Conservation (phyloP, 1,140 invertebrate genomes). For the Penaeus vannamei region DNA sequence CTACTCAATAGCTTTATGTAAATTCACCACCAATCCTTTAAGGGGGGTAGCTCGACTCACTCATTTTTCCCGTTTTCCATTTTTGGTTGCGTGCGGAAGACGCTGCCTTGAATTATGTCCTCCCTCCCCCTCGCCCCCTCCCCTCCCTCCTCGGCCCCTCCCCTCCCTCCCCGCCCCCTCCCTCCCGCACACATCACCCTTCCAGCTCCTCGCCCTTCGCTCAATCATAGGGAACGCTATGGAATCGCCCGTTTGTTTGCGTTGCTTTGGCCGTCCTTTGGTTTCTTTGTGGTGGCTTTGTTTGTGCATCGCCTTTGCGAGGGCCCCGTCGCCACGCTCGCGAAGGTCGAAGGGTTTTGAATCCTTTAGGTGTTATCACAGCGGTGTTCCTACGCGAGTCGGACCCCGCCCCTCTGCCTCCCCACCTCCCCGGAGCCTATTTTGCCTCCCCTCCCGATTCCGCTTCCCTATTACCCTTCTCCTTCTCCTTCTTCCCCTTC, state of each 20-base stretch:
- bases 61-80: conserved; percentile 35
- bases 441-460: background rate
- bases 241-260: too few relatives aligned
- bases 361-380: too few relatives aligned
- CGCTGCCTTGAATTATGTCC: background rate
- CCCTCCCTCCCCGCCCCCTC: background rate
- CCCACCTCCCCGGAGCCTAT: background rate
- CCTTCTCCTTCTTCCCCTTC: too few relatives aligned
- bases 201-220: too few relatives aligned
- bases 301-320: too few relatives aligned
- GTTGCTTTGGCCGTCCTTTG: too few relatives aligned
- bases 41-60: conserved; percentile 32
- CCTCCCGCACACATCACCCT: background rate
- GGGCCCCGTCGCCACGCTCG: too few relatives aligned
- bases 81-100: conserved; percentile 5
- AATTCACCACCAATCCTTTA: conserved; percentile 61
- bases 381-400: too few relatives aligned
- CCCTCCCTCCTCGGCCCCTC: background rate
- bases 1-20: conserved; percentile 64
- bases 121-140: background rate
- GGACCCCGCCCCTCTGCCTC: too few relatives aligned
- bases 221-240: too few relatives aligned
- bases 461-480: background rate
- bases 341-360: too few relatives aligned
- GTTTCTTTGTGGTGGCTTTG: too few relatives aligned